Base-by-base conservation (phyloP, 2,113 vertebrate genomes). In the Ariopsis seemanni region DNA sequence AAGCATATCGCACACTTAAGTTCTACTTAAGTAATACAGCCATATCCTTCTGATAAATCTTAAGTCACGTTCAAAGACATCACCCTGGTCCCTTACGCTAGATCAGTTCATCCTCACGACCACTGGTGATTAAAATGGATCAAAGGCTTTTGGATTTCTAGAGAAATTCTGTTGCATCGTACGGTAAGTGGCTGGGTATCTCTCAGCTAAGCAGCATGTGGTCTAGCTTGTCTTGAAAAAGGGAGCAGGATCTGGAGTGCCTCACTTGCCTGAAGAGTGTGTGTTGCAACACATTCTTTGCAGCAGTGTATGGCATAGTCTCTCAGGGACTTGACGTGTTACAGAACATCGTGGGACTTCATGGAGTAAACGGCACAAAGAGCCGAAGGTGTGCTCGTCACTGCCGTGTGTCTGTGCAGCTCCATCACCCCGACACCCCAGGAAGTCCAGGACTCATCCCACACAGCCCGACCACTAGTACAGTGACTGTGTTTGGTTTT, bases 201-300 rank as follows among this genome's bases (percentile, higher is more conserved):
- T 83, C 62, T 82, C 27, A 58, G 25, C 18, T 8, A 85, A 85
- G 78, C 87, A 87, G 84, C 88, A 84, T 22, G 85, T 67, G 72
- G 69, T 84, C 75, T 48, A 48, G 63, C 63, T 83, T 71, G 15
- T 57, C 30, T 83, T 80, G 30, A 53, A 80, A 60, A 58, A 67
- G 57, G 58, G 65, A 85, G 62, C 27, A 67, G 72, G 80, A 67
- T 86, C 87, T 90, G 34, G 90, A 89, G 90, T 80, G 77, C 52
- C 50, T 87, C 89, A 88, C 69, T 83, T 88, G 84, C 50, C 80
- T 80, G 57, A 34, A 82, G 82, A 58, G 57, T 60, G 53, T 62
- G 75, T 69, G 5, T 89, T 62, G 57, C 20, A 82, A 62, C 82
- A 75, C 67, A 72, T 62, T 72, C 27, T 57, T 71, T 69, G 27